phyloP scores from a whole-genome alignment of 2,113 vertebrate species.

The Chloroceryle aenea region DNA sequence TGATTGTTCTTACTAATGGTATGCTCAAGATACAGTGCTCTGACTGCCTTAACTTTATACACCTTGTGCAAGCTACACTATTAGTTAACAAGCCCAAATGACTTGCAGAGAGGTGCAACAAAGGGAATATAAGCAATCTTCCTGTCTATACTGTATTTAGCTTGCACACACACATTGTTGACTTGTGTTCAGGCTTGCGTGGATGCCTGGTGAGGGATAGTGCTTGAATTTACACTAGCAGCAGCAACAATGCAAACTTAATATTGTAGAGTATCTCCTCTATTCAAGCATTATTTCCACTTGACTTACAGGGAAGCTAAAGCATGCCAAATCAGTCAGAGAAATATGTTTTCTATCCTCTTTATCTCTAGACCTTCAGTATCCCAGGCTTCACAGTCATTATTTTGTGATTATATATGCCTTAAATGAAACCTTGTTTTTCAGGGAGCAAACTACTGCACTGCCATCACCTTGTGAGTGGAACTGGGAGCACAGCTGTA shows the following conservation, averaged over 20 bases:
- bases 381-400: not conserved
- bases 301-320: not conserved
- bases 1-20: not conserved
- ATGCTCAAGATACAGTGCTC: not conserved
- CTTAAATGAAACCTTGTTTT: slow-evolving; percentile 49
- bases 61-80: not conserved
- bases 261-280: not conserved
- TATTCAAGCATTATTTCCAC: not conserved
- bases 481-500: slow-evolving; percentile 60
- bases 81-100: not conserved
- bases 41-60: not conserved
- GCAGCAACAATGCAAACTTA: not conserved
- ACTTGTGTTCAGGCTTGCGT: not conserved
- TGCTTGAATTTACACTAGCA: not conserved
- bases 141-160: not conserved
- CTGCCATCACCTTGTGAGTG: slow-evolving; percentile 79
- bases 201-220: not conserved
- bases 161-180: not conserved
- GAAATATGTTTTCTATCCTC: not conserved
- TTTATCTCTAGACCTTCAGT: not conserved
- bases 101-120: not conserved
- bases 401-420: not conserved
- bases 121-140: not conserved
- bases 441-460: slow-evolving; percentile 65
- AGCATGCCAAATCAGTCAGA: not conserved